Evolutionary conservation across 2,797 vertebrate genomes (phyloP).

Genomic region (Falco berigora): DNA sequence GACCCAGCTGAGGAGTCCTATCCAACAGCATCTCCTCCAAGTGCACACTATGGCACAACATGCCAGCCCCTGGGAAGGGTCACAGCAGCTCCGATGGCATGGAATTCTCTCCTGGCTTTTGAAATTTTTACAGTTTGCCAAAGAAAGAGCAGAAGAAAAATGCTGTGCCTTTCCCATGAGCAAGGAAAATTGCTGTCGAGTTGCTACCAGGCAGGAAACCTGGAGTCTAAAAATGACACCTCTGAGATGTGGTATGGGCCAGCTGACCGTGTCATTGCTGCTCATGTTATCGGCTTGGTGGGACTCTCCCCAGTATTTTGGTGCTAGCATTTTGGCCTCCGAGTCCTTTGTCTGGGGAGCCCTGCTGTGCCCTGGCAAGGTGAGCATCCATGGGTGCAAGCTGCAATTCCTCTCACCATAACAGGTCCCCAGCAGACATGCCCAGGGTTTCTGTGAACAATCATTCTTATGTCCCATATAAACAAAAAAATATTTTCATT

Average conservation of each 20-base stretch:
- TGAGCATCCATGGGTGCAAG: background rate
- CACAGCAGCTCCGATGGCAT: background rate
- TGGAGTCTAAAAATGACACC: background rate
- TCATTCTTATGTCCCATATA: background rate
- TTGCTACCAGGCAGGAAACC: background rate
- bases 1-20: background rate
- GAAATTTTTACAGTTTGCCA: background rate
- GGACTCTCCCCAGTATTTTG: background rate
- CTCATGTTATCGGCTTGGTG: background rate
- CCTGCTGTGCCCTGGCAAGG: too few species aligned
- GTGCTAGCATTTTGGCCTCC: background rate
- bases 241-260: background rate
- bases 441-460: background rate
- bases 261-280: background rate
- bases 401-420: fast-evolving
- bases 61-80: background rate
- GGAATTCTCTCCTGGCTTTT: background rate
- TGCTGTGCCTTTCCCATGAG: background rate
- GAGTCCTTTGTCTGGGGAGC: background rate
- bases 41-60: background rate
- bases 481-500: background rate
- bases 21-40: background rate
- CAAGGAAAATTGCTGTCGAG: background rate
- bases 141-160: background rate
- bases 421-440: background rate